A percentile compares a stretch with the other conserved stretches of the same genome.
Evolutionary conservation across 2,797 vertebrate species (phyloP).

Genomic region (Danio kyathit): DNA sequence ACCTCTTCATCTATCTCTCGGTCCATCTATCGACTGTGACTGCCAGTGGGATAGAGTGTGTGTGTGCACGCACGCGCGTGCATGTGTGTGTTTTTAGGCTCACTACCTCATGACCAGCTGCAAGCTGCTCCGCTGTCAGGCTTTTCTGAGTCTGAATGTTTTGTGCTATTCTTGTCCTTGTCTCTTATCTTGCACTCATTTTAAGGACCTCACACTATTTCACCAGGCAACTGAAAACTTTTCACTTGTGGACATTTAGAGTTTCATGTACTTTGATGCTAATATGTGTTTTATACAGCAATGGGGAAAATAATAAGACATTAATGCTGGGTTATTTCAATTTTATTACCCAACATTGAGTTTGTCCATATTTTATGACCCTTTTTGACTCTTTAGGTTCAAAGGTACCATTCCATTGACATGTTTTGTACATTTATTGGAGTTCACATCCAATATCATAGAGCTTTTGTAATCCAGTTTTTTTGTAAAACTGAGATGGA

Average conservation of each 20-base stretch:
- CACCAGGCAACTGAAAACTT: conserved; percentile 30
- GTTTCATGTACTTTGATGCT: not conserved
- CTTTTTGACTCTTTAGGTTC: too few species aligned
- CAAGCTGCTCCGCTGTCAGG: conserved; percentile 32
- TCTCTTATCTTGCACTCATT: conserved; percentile 50
- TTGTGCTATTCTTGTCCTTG: conserved; percentile 52
- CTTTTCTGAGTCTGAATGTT: conserved; percentile 51
- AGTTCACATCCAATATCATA: too few species aligned
- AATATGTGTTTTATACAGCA: not conserved
- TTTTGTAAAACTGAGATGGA: too few species aligned
- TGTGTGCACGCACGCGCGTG: conserved; percentile 30
- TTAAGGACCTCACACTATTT: conserved; percentile 20
- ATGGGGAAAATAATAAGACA: not conserved
- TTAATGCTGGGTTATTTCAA: too few species aligned
- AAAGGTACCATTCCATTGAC: too few species aligned
- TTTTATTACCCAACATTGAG: too few species aligned
- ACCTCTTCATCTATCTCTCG: conserved; percentile 62
- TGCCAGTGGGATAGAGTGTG: conserved; percentile 47
- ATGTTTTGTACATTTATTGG: too few species aligned
- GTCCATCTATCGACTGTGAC: conserved; percentile 56
- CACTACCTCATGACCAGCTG: conserved; percentile 52
- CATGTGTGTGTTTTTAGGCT: conserved; percentile 43
- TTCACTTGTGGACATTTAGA: conserved; percentile 26
- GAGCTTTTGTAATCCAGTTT: too few species aligned
- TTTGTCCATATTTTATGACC: too few species aligned